These are phyloP conservation scores for Caenorhabditis tropicalis DNA, from an alignment of 1,140 invertebrate genomes.

Conservation along the genomic window DNA sequence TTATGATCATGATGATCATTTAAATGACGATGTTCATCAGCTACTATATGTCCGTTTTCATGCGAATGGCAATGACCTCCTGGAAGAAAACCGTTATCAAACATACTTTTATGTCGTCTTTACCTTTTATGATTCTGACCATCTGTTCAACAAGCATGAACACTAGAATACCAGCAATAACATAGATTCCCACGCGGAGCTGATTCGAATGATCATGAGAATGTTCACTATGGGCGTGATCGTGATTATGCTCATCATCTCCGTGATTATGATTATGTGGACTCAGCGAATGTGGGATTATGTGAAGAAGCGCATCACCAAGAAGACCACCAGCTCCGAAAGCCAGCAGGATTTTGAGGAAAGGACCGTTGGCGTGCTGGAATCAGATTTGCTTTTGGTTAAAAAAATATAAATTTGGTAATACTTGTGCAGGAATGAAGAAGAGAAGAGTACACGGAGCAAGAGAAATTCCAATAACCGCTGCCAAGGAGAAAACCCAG, in stretches of 20 bases:
- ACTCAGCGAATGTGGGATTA: constrained; percentile 86
- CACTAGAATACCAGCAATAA: constrained; percentile 58
- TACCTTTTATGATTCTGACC: constrained; percentile 63
- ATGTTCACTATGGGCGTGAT: constrained; percentile 74
- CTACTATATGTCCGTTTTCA: constrained; percentile 50
- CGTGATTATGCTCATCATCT: constrained; percentile 75
- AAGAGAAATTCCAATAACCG: constrained; percentile 7
- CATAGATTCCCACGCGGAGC: constrained; percentile 52
- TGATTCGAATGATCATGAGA: constrained; percentile 64
- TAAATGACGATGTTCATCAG: background rate
- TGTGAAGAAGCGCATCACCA: constrained; percentile 93
- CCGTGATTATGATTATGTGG: constrained; percentile 76
- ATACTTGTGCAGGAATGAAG: constrained; percentile 86
- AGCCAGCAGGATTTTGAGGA: constrained; percentile 85
- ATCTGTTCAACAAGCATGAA: constrained; percentile 68
- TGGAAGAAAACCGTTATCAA: constrained; percentile 14
- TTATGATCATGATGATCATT: constrained; percentile 29
- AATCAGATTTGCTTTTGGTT: constrained; percentile 26
- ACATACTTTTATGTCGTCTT: background rate
- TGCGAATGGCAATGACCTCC: constrained; percentile 49
- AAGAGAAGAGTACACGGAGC: constrained; percentile 88
- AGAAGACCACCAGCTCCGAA: constrained; percentile 93
- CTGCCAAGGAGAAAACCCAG: background rate
- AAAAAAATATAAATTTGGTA: background rate
- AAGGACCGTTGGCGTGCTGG: constrained; percentile 54